Evolutionary conservation across 2,888 invertebrate species (phyloP).

Genomic region (Acleris literana): DNA sequence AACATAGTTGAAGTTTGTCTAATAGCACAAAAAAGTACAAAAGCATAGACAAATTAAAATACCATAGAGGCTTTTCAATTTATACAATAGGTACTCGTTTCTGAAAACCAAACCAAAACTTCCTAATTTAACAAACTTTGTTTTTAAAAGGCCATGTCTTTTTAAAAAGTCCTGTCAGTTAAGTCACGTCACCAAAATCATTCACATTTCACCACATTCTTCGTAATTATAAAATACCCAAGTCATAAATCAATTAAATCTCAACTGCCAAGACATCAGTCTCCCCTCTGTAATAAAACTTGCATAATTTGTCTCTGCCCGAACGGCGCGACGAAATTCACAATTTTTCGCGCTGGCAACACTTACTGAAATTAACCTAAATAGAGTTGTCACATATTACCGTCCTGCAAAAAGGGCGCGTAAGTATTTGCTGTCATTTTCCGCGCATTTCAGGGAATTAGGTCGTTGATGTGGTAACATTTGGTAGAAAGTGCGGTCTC

Average conservation of each 20-base stretch:
- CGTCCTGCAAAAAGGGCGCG: slow-evolving; percentile 14
- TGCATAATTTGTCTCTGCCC: slow-evolving; percentile 42
- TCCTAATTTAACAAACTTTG: no score
- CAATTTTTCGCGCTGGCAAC: slow-evolving; percentile 8
- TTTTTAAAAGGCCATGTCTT: no score
- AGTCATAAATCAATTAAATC: slow-evolving; percentile 16
- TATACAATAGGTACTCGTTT: no score
- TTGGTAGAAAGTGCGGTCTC: slow-evolving; percentile 12
- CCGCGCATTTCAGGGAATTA: slow-evolving; percentile 23
- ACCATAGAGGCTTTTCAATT: no score
- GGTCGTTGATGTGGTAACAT: slow-evolving; percentile 24
- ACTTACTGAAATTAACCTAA: slow-evolving; percentile 26
- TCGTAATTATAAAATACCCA: slow-evolving; percentile 7
- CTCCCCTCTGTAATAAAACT: slow-evolving; percentile 38
- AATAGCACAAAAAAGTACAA: no score
- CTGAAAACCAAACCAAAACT: no score
- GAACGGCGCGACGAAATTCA: neutral
- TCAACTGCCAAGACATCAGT: neutral
- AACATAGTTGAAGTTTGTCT: no score
- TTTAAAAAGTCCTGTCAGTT: neutral
- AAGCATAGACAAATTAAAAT: no score
- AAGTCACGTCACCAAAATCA: no score
- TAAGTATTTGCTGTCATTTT: slow-evolving; percentile 20
- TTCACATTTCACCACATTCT: neutral
- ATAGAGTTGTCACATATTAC: slow-evolving; percentile 24